phyloP scores from a whole-genome alignment of 2,113 vertebrate genomes.

The Pituophis catenifer region DNA sequence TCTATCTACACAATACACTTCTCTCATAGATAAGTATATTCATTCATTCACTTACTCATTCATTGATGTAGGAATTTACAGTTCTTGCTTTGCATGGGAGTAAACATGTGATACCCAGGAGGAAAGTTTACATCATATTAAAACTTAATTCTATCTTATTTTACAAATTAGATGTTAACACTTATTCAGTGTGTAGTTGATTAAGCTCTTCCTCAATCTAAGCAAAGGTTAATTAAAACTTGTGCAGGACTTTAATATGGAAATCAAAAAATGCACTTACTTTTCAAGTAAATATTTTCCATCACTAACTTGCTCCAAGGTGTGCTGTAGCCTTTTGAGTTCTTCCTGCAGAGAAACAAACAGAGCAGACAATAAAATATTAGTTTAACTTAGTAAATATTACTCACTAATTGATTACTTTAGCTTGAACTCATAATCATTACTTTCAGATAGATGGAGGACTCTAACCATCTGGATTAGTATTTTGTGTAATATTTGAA shows the following conservation, averaged over 20 bases:
- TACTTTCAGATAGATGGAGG: background rate
- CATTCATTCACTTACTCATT: background rate
- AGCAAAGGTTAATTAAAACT: background rate
- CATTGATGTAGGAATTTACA: background rate
- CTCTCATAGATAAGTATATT: background rate
- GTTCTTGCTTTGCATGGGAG: background rate
- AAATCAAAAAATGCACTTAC: constrained; percentile 65
- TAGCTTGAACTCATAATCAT: background rate
- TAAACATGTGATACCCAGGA: background rate
- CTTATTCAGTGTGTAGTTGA: background rate
- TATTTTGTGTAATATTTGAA: background rate
- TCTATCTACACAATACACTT: background rate
- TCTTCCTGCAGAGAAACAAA: constrained; percentile 78
- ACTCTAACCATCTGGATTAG: background rate
- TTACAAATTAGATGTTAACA: background rate
- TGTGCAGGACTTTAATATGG: background rate
- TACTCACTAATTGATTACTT: background rate
- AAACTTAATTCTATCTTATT: background rate
- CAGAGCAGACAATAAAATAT: background rate
- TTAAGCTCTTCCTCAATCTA: background rate
- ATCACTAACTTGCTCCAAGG: constrained; percentile 75
- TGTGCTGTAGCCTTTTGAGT: constrained; percentile 81
- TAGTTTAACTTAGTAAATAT: background rate
- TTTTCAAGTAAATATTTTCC: constrained; percentile 82
- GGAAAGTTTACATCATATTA: background rate